Conservation (phyloP, 2,113 vertebrate species). For the Columbina picui region DNA sequence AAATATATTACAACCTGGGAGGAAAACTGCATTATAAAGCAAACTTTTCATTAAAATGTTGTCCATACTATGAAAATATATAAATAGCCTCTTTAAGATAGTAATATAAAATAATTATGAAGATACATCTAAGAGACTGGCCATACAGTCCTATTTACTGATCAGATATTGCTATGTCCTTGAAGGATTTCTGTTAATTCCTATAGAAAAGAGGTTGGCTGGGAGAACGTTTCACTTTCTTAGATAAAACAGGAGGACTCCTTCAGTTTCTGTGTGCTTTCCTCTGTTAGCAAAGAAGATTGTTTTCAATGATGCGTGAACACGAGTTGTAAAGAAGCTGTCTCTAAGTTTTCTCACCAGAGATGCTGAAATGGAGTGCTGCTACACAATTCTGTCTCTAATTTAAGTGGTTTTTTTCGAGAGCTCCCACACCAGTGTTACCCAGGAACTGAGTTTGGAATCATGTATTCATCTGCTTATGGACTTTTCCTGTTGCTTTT, state of each 20-base stretch:
- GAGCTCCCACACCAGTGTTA: not conserved
- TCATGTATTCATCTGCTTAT: not conserved
- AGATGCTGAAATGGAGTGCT: not conserved
- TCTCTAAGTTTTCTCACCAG: not conserved
- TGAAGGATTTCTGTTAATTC: not conserved
- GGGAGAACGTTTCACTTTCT: not conserved
- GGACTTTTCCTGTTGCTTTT: not conserved
- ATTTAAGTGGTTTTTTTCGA: not conserved
- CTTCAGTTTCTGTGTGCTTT: not conserved
- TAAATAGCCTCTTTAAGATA: not conserved
- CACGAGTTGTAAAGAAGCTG: not conserved
- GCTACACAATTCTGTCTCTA: not conserved
- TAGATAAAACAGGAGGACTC: not conserved
- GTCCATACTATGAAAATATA: not conserved
- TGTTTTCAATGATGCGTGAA: accelerated
- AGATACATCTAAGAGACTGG: not conserved
- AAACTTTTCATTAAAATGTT: not conserved
- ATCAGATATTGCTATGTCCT: not conserved
- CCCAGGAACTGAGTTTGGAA: not conserved
- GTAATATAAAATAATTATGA: not conserved
- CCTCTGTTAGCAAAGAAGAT: not conserved
- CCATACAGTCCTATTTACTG: not conserved
- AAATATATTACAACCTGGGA: not conserved
- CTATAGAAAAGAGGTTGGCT: not conserved
- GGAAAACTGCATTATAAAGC: not conserved